phyloP scores from a whole-genome alignment of 2,113 vertebrate species.

The Mystacornis crossleyi region DNA sequence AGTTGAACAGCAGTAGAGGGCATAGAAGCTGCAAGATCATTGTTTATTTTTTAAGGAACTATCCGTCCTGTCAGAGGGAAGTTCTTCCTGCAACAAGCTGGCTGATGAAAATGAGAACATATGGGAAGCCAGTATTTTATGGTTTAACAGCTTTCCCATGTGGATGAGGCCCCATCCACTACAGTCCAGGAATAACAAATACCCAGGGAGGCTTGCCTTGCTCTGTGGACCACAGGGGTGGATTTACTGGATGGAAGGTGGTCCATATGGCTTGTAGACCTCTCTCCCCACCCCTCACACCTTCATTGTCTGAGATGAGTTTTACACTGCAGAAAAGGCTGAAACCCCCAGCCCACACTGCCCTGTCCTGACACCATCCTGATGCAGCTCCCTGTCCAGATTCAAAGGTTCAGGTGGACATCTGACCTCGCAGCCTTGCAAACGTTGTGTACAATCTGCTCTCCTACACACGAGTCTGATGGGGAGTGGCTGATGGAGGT shows the following conservation, averaged over 20 bases:
- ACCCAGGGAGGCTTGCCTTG: rapidly evolving
- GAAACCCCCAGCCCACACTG: neutral
- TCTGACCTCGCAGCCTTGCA: rapidly evolving
- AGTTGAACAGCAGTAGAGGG: conserved; percentile 12
- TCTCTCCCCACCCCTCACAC: neutral
- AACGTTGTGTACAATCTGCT: rapidly evolving
- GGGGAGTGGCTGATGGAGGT: neutral
- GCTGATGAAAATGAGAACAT: neutral
- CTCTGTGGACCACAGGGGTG: neutral
- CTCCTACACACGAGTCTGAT: rapidly evolving
- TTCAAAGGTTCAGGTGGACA: neutral
- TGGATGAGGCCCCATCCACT: neutral
- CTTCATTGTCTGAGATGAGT: neutral
- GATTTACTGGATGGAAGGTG: neutral
- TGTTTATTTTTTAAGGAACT: conserved; percentile 4
- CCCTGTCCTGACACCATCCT: rapidly evolving
- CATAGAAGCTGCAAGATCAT: neutral
- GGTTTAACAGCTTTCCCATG: neutral
- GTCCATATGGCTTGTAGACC: neutral
- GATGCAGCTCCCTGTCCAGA: too few species aligned
- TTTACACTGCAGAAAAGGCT: neutral
- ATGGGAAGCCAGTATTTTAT: neutral
- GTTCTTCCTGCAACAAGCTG: neutral
- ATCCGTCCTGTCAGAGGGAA: neutral
- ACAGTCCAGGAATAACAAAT: neutral